Base-by-base conservation (phyloP, 2,888 invertebrate genomes). In the Ctenicera cuprea region DNA sequence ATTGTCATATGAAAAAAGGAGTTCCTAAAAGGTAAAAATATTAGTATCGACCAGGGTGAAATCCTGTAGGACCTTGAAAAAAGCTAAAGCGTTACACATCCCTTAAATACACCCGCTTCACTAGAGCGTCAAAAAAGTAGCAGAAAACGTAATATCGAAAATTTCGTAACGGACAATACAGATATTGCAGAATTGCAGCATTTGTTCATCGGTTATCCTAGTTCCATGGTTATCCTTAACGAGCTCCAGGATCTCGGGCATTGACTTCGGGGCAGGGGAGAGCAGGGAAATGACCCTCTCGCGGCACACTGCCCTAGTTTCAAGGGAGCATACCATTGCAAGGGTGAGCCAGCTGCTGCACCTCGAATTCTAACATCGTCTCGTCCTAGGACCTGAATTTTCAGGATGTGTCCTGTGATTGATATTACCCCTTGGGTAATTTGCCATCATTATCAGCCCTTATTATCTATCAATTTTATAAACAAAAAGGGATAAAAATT, bases 301-400 rank as follows among this genome's bases (percentile, higher is more conserved):
- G 80, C 80, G 86, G 81, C 85, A 84, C 84, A 86, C 83, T 86
- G 85, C 81, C 85, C 86, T 81, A 85, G 79, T 84, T 85, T 80
- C 76, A 77, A 78, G 76, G 76, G 73, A 79, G 79, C 80, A 79
- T 78, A 75, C 79, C 79, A 77, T 78, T 76, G 77, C 76, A 78
- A 77, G 80, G 80, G 80, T 77, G 77, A 75, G 78, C 76, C 77
- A 72, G 79, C 79, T 80, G 75, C 79, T 71, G 72, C 72, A 72
- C 62, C 67, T 66, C 61, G 61, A 62, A 72, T 72, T 61, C 72
- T 72, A 45, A 62, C 57, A 57, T 61, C 52, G 43, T 66, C 67
- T 72, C 57, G 45, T 64, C 54, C 64, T 33, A 30, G 52, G 43
- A 70, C 63, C 50, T 54, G 63, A 37, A 16, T 69, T 62, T 38